Evolutionary conservation across 1,140 invertebrate species (phyloP), one percentile per base, ranked within the genome.

Genomic region (Aporrectodea caliginosa): DNA sequence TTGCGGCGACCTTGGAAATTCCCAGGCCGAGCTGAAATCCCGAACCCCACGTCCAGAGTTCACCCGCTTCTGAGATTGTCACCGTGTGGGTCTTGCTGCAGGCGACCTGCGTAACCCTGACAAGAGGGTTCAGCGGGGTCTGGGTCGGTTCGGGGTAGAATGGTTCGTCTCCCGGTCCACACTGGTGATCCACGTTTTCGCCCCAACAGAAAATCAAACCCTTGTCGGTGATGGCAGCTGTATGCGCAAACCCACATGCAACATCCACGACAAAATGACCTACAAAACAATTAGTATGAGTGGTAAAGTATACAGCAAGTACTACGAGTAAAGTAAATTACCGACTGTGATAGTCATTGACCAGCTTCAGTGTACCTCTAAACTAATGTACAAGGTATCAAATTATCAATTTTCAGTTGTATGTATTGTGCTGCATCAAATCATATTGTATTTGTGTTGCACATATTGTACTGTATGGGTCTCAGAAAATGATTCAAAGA

Each of bases 51-150:
- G 91, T 92, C 93, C 93, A 94, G 14, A 94, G 86, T 80, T 93
- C 91, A 30, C 92, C 95, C 92, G 94, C 94, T 84, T 93, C 92
- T 80, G 94, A 94, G 1, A 97, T 86, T 0, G 93, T 95, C 83
- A 97, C 86, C 1, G 94, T 94, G 87, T 98, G 95, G 71, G 90
- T 90, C 74, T 91, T 89, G 1, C 96, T 96, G 89, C 94, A 96
- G 58, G 92, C 90, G 75, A 93, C 91, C 84, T 90, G 90, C 78
- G 88, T 91, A 79, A 95, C 92, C 69, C 35, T 78, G 12, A 74
- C 76, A 31, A 33, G 32, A 34, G 34, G 32, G 68, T 69, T 31
- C 29, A 43, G 35, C 35, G 27, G 27, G 27, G 33, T 27, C 32
- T 22, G 1, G 31, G 14, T 32, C 22, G 29, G 68, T 16, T 30